phyloP scores from a whole-genome alignment of 2,888 invertebrate species.

The Petrophora chlorosata region DNA sequence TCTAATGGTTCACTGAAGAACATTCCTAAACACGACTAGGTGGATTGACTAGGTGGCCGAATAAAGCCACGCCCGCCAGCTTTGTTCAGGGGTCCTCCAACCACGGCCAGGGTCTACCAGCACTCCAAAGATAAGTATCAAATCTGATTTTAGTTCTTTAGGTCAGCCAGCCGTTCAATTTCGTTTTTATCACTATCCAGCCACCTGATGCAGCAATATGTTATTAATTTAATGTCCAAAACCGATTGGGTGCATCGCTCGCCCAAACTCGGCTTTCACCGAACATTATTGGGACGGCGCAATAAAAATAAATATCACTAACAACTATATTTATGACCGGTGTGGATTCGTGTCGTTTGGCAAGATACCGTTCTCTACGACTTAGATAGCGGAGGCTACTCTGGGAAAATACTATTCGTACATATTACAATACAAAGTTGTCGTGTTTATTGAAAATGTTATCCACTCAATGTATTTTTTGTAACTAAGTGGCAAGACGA shows the following conservation, averaged over 20 bases:
- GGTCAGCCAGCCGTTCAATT: constrained; percentile 1
- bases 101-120: too few relatives aligned
- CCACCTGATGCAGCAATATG: constrained; percentile 12
- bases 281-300: constrained; percentile 29
- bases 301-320: constrained; percentile 56
- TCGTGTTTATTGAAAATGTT: too few relatives aligned
- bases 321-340: constrained; percentile 45
- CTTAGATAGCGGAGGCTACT: constrained; percentile 3
- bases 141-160: neutral
- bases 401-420: neutral
- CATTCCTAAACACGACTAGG: too few relatives aligned
- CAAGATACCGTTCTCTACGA: constrained; percentile 42
- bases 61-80: too few relatives aligned
- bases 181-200: constrained; percentile 5
- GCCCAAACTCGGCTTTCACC: constrained; percentile 31
- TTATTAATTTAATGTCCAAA: constrained; percentile 26
- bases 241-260: constrained; percentile 22
- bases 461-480: too few relatives aligned
- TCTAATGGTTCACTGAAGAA: too few relatives aligned
- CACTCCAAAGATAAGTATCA: too few relatives aligned
- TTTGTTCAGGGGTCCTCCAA: too few relatives aligned
- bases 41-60: too few relatives aligned
- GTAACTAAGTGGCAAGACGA: too few relatives aligned
- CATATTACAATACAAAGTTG: too few relatives aligned
- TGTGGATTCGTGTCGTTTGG: constrained; percentile 46